Evolutionary conservation across 2,113 vertebrate genomes (phyloP).

Genomic region (Cyprinodon brontotheroides): DNA sequence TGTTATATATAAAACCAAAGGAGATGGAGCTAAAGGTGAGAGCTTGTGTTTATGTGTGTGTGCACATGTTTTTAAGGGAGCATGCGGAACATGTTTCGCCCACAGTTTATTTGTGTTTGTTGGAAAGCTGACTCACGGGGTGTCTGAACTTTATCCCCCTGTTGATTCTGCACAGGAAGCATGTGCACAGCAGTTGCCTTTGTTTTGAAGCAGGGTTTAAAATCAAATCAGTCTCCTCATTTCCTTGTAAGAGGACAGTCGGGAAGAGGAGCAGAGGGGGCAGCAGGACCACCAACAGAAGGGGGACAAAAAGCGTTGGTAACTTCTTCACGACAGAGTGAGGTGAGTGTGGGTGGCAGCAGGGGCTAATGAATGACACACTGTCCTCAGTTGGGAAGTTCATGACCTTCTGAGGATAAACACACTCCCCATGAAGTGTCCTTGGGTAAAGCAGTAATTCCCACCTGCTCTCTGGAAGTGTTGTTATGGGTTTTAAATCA

Average conservation of each 20-base stretch:
- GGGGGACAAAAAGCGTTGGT: neutral
- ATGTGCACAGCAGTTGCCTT: slow-evolving; percentile 51
- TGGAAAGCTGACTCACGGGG: slow-evolving; percentile 38
- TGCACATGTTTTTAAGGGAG: neutral
- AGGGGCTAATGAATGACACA: slow-evolving; percentile 33
- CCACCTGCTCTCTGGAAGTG: slow-evolving; percentile 12
- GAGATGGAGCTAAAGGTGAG: slow-evolving; percentile 23
- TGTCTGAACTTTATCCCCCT: slow-evolving; percentile 47
- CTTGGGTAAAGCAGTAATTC: slow-evolving; percentile 37
- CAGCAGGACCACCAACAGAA: neutral
- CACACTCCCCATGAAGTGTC: slow-evolving; percentile 52
- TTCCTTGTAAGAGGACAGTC: slow-evolving; percentile 51
- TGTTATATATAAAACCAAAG: slow-evolving; percentile 21
- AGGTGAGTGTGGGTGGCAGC: slow-evolving; percentile 39
- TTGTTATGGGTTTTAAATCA: slow-evolving; percentile 6
- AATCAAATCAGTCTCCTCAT: slow-evolving; percentile 57
- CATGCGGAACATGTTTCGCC: slow-evolving; percentile 1
- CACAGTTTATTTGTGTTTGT: slow-evolving; percentile 14
- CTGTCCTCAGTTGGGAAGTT: slow-evolving; percentile 33
- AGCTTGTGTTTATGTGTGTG: slow-evolving; percentile 1
- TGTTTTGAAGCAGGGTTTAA: slow-evolving; percentile 52
- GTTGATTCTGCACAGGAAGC: slow-evolving; percentile 58
- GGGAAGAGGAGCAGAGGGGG: slow-evolving; percentile 16
- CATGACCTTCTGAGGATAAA: slow-evolving; percentile 45
- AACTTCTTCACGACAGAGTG: slow-evolving; percentile 19